Conservation (phyloP, 2,888 invertebrate species). For the Orthosia cruda region DNA sequence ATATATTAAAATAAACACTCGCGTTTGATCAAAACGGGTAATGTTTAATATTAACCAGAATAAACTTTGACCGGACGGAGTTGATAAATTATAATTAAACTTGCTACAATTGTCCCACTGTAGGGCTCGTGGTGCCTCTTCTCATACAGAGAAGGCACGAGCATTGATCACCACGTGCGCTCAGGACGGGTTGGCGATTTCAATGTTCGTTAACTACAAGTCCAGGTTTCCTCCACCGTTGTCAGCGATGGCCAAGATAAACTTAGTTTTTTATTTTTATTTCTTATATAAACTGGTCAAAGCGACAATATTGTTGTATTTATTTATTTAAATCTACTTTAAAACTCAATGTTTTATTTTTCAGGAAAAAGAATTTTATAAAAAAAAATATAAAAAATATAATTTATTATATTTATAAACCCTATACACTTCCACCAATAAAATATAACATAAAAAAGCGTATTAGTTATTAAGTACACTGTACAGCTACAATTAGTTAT, state of each 20-base stretch:
- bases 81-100: constrained; percentile 1
- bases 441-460: constrained; percentile 43
- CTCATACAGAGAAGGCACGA: too few relatives aligned
- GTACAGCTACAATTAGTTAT: constrained; percentile 15
- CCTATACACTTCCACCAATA: constrained; percentile 14
- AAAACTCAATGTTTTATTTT: too few relatives aligned
- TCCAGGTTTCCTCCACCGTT: too few relatives aligned
- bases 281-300: constrained; percentile 16
- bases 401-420: neutral
- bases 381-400: too few relatives aligned
- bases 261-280: too few relatives aligned
- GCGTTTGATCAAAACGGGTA: constrained; percentile 27
- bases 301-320: neutral
- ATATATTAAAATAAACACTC: constrained; percentile 38
- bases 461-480: constrained; percentile 29
- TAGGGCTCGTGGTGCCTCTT: too few relatives aligned
- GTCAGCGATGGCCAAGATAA: too few relatives aligned
- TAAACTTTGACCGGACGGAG: constrained; percentile 17
- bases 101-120: too few relatives aligned
- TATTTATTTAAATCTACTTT: neutral
- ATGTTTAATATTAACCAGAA: constrained; percentile 3
- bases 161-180: too few relatives aligned
- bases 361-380: too few relatives aligned
- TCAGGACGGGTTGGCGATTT: too few relatives aligned
- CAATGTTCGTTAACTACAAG: too few relatives aligned